Conservation (phyloP, 2,797 vertebrate genomes). For the Syngnathus acus region DNA sequence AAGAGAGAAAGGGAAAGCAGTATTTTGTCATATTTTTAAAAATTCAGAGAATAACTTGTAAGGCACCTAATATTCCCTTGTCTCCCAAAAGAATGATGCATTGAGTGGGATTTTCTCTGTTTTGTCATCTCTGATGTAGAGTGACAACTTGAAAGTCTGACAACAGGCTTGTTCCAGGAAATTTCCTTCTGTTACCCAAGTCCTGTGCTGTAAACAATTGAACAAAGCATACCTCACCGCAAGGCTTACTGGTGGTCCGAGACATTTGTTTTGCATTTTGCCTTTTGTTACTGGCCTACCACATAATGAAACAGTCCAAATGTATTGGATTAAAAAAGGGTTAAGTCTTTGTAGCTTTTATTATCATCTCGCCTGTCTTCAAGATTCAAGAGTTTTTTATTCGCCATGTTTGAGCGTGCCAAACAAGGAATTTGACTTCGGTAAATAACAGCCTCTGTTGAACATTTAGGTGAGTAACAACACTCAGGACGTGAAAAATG, state of each 20-base stretch:
- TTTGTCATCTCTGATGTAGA: conserved; percentile 56
- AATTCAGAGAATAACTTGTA: conserved; percentile 53
- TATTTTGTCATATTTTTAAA: background rate
- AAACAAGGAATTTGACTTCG: too few species aligned
- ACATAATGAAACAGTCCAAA: background rate
- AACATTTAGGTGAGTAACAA: too few species aligned
- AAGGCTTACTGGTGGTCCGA: conserved; percentile 39
- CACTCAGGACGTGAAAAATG: too few species aligned
- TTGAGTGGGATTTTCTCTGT: conserved; percentile 54
- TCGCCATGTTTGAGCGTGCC: too few species aligned
- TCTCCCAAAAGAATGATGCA: conserved; percentile 54
- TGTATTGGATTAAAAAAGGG: conserved; percentile 33
- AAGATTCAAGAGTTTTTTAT: too few species aligned
- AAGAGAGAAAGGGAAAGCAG: background rate
- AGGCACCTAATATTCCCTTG: conserved; percentile 56
- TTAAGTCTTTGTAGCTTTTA: conserved; percentile 35
- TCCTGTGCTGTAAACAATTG: conserved; percentile 31
- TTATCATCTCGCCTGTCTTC: conserved; percentile 18
- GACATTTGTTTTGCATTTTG: conserved; percentile 42
- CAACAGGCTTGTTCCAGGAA: conserved; percentile 32
- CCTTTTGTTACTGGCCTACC: conserved; percentile 17
- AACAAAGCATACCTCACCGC: conserved; percentile 34
- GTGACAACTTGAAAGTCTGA: conserved; percentile 51
- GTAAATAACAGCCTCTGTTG: too few species aligned
- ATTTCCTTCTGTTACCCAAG: conserved; percentile 12